A percentile compares a stretch with the other conserved stretches of the same genome.
Conservation (phyloP, 2,797 vertebrate genomes). For the Kryptopterus vitreolus region DNA sequence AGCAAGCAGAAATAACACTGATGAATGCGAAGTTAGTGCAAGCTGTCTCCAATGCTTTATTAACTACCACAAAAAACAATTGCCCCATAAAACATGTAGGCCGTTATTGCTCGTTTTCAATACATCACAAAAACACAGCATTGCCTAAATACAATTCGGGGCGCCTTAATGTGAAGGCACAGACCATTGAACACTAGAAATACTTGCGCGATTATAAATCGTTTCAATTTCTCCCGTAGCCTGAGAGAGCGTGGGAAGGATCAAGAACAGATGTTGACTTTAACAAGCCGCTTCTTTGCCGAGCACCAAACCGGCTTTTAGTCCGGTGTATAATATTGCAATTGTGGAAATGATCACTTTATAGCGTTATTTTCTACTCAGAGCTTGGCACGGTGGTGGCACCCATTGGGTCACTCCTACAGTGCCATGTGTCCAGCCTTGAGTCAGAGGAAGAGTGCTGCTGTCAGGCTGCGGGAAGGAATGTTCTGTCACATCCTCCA, state of each 20-base stretch:
- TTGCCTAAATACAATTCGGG: constrained; percentile 32
- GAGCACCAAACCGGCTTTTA: background rate
- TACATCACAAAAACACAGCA: constrained; percentile 17
- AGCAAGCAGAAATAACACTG: constrained; percentile 24
- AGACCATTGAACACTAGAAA: constrained; percentile 34
- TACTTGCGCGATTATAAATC: constrained; percentile 23
- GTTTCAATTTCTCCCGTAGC: constrained; percentile 29
- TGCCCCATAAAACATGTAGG: constrained; percentile 16
- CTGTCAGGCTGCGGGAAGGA: constrained; percentile 10
- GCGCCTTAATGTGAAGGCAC: constrained; percentile 35
- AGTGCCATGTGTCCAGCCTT: constrained; percentile 38
- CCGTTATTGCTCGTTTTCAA: constrained; percentile 23
- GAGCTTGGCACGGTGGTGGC: constrained; percentile 33
- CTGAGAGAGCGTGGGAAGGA: constrained; percentile 3
- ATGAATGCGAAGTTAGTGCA: constrained; percentile 17
- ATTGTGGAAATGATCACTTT: background rate
- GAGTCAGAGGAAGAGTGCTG: constrained; percentile 50
- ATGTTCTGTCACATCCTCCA: constrained; percentile 45
- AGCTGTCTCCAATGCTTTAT: constrained; percentile 28
- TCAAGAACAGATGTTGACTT: background rate
- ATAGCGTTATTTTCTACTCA: background rate
- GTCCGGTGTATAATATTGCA: background rate
- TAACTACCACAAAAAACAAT: constrained; percentile 30
- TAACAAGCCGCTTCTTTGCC: background rate
- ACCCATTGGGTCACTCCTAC: constrained; percentile 45